Evolutionary conservation across 1,140 invertebrate species (phyloP), one percentile per base, ranked within the genome.

Genomic region (Solenopsis invicta): DNA sequence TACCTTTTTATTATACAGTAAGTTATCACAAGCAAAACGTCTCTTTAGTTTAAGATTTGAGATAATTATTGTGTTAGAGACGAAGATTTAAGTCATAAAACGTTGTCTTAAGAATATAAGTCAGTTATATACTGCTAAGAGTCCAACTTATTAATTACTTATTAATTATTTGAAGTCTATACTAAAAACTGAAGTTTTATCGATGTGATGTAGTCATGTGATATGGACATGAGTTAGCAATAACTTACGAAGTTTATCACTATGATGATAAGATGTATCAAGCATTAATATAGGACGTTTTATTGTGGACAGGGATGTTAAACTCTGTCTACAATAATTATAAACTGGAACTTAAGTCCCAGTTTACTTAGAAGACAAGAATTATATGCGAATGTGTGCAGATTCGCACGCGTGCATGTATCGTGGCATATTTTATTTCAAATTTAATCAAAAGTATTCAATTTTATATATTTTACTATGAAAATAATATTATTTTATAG

Each of bases 131-230:
- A 6, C 41, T 41, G 41, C 41, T 41, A 41, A 41, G 8, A 41
- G 4, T 8, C 41, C 4, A 41, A 62, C 10, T 48, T 37, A 78
- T 2, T 21, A 21, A 56, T 21, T n/a, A 56, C n/a, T 48, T 37
- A 78, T 2, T 21, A 56, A 56, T 21, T n/a, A 56, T 8, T 56
- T 29, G 2, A 66, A 66, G 21, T 3, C 41, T n/a, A 48, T n/a
- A 29, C 24, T 61, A 76, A 76, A 41, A 76, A 64, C 24, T 64
- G 41, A 80, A 64, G 34, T 41, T 80, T 16, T 34, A 80, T 64
- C 16, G 16, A 45, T 56, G 10, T 34, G 59, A 80, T 29, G 67
- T 37, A 21, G 41, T 48, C 34, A 29, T 41, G 21, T 78, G 61
- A 54, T 41, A 37, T 50, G 16, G 0, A 76, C 13, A 80, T 80